These are phyloP conservation scores for Rana temporaria DNA, from an alignment of 2,113 vertebrate species.

Conservation along the genomic window DNA sequence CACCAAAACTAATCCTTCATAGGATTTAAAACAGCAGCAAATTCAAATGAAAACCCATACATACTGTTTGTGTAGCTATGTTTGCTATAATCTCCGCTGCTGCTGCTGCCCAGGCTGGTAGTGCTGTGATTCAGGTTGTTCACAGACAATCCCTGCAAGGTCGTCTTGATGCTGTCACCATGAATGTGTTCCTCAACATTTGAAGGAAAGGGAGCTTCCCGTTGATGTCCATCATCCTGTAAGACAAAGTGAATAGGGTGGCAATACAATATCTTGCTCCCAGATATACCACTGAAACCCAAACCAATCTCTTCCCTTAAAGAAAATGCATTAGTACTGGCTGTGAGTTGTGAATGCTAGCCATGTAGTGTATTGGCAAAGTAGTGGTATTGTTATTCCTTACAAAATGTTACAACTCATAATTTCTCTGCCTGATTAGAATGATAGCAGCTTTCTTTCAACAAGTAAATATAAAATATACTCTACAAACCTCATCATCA, in stretches of 20 bases:
- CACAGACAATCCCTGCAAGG: slow-evolving; percentile 72
- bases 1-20: too few relatives aligned
- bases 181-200: slow-evolving; percentile 83
- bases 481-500: slow-evolving; percentile 87
- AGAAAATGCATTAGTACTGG: too few relatives aligned
- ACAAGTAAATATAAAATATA: not conserved
- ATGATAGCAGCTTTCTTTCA: too few relatives aligned
- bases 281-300: too few relatives aligned
- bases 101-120: slow-evolving; percentile 89
- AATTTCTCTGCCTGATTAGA: too few relatives aligned
- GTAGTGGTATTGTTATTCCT: too few relatives aligned
- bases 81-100: slow-evolving; percentile 86
- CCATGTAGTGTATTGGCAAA: too few relatives aligned
- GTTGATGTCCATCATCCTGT: slow-evolving; percentile 80
- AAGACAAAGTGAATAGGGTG: not conserved
- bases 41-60: not conserved
- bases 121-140: slow-evolving; percentile 89
- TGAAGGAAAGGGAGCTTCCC: slow-evolving; percentile 81
- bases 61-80: slow-evolving; percentile 70
- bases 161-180: slow-evolving; percentile 71
- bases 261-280: not conserved
- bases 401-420: too few relatives aligned
- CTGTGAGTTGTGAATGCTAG: too few relatives aligned
- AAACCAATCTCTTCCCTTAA: too few relatives aligned
- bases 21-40: too few relatives aligned